Base-by-base conservation (phyloP, 2,113 vertebrate species). In the Paralichthys olivaceus region DNA sequence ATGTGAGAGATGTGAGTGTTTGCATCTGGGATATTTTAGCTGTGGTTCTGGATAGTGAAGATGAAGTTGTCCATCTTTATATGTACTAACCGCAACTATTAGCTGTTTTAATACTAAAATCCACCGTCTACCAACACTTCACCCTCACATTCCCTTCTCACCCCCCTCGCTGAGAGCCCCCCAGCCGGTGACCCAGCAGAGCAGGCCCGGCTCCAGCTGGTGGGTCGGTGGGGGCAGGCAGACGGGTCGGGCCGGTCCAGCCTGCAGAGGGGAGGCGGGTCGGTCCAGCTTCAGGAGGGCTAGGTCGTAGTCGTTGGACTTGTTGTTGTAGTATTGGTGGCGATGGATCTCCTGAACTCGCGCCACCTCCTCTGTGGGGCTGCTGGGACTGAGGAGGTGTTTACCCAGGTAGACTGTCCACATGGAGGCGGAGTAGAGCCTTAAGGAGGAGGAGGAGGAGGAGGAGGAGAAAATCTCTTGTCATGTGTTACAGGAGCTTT, bases 151-250 rank as follows among this genome's bases (percentile, higher is more conserved):
- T 17, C 0, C 7, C 12, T 29, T 19, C 94, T 83, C 88, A 99
- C 97, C 97, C 0, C 95, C 94, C 86, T 97, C 97, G 0, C 80
- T 91, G 12, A 93, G 92, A 11, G 95, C 90, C 2, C 97, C 98
- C 97, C 98, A 99, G 81, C 97, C 97, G 0, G 96, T 97, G 81
- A 98, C 96, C 98, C 97, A 99, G 93, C 98, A 99, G 25, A 94
- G 89, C 77, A 95, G 93, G 37, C 95, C 96, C 0, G 96, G 92
- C 64, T 96, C 94, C 54, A 97, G 95, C 85, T 95, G 86, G 58
- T 99, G 97, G 19, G 95, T 96, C 32, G 88, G 90, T 0, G 95
- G 89, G 0, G 97, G 97, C 80, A 99, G 92, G 83, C 98, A 99
- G 83, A 95, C 90, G 0, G 97, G 97, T 62, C 83, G 93, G 54